A percentile compares a stretch with the other conserved stretches of the same genome.
These are phyloP conservation scores for Pangasius mekongensis DNA, from an alignment of 2,797 vertebrate genomes.

Conservation along the genomic window DNA sequence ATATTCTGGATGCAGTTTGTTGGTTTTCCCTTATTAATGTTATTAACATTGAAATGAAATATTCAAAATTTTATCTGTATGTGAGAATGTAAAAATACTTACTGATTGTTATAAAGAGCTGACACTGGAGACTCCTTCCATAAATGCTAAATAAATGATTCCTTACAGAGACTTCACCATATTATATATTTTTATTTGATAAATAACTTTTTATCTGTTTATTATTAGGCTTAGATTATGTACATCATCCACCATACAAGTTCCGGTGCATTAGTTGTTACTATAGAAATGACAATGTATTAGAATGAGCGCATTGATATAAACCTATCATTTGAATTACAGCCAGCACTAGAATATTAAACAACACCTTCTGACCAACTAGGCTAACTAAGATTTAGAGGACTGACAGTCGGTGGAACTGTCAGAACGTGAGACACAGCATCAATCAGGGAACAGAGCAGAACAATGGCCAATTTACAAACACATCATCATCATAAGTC, in stretches of 20 bases:
- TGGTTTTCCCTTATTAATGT: neutral
- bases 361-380: neutral
- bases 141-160: constrained; percentile 4
- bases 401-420: neutral
- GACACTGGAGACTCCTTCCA: neutral
- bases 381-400: neutral
- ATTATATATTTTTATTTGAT: neutral
- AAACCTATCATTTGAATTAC: neutral
- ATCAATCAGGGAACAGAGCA: constrained; percentile 56
- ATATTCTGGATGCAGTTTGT: neutral
- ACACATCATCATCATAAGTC: constrained; percentile 56
- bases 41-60: neutral
- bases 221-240: neutral
- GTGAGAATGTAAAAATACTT: neutral
- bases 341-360: neutral
- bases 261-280: neutral
- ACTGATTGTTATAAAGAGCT: neutral
- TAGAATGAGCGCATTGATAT: neutral
- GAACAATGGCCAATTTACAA: constrained; percentile 55
- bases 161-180: neutral
- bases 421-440: constrained; percentile 30
- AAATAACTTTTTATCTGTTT: neutral
- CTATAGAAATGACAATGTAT: neutral
- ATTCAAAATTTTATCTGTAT: neutral
- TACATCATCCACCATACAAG: neutral